Conservation (phyloP, 1,140 invertebrate genomes). For the Drosophila sproati region DNA sequence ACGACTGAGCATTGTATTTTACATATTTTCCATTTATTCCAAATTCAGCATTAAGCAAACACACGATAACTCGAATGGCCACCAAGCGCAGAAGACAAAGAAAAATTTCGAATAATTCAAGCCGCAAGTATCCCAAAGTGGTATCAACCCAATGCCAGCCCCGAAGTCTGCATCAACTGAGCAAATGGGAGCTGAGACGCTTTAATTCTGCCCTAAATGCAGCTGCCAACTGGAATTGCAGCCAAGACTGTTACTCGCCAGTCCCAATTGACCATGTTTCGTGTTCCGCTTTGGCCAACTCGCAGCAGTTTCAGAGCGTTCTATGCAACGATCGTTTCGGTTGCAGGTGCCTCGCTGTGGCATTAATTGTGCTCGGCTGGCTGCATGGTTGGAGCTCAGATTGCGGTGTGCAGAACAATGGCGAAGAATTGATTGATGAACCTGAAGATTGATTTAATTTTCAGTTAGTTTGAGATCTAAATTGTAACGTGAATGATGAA, state of each 20-base stretch:
- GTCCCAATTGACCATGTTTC: not conserved
- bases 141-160: not conserved
- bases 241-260: not conserved
- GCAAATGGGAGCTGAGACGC: not conserved
- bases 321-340: not conserved
- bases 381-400: not conserved
- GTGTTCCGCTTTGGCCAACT: not conserved
- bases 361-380: not conserved
- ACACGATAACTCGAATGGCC: slow-evolving; percentile 10
- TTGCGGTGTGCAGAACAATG: not conserved
- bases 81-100: not conserved
- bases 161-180: slow-evolving; percentile 4
- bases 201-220: slow-evolving; percentile 24
- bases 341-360: not conserved
- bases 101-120: not conserved
- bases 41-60: not conserved
- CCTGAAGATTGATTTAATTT: too few species aligned
- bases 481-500: too few species aligned
- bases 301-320: not conserved
- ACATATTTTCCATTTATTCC: slow-evolving; percentile 12
- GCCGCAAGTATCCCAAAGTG: not conserved
- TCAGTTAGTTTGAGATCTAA: too few species aligned
- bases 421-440: not conserved
- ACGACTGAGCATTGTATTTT: slow-evolving; percentile 5
- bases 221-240: slow-evolving; percentile 3